phyloP scores from a whole-genome alignment of 2,888 invertebrate species.

The Caenorhabditis sulstoni region DNA sequence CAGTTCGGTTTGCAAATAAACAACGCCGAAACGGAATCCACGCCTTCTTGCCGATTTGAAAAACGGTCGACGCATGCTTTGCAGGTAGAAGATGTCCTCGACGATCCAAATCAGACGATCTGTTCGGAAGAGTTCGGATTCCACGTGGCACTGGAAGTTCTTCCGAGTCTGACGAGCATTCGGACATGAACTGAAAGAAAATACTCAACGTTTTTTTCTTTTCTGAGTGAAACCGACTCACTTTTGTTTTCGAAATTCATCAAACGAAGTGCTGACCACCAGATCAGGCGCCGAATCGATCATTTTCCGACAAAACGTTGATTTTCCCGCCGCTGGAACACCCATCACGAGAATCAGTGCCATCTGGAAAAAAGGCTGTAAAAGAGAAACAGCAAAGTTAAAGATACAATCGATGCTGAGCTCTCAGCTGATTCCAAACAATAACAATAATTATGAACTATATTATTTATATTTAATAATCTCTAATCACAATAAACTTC shows the following conservation, averaged over 20 bases:
- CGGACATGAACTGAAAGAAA: not conserved
- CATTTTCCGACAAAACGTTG: constrained; percentile 46
- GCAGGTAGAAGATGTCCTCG: constrained; percentile 64
- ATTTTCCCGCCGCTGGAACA: constrained; percentile 62
- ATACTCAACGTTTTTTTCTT: not conserved
- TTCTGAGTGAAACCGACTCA: constrained; percentile 10
- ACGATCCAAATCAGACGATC: constrained; percentile 27
- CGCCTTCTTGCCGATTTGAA: constrained; percentile 45
- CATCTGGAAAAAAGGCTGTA: constrained; percentile 18
- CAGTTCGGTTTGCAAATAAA: constrained; percentile 27
- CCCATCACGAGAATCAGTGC: constrained; percentile 63
- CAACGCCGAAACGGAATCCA: constrained; percentile 33
- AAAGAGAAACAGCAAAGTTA: not conserved
- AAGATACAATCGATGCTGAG: not conserved
- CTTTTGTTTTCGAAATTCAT: constrained; percentile 31
- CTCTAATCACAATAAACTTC: constrained; percentile 9
- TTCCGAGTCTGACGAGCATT: constrained; percentile 33
- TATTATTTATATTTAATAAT: too few relatives aligned
- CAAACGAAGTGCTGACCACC: constrained; percentile 46
- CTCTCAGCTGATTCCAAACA: not conserved
- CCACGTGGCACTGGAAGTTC: constrained; percentile 29
- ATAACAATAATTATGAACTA: too few relatives aligned
- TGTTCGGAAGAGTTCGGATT: not conserved
- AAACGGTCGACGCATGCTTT: constrained; percentile 70
- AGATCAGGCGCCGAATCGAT: constrained; percentile 3